Conservation (phyloP, 2,797 vertebrate species). For the Eleutherodactylus coqui region DNA sequence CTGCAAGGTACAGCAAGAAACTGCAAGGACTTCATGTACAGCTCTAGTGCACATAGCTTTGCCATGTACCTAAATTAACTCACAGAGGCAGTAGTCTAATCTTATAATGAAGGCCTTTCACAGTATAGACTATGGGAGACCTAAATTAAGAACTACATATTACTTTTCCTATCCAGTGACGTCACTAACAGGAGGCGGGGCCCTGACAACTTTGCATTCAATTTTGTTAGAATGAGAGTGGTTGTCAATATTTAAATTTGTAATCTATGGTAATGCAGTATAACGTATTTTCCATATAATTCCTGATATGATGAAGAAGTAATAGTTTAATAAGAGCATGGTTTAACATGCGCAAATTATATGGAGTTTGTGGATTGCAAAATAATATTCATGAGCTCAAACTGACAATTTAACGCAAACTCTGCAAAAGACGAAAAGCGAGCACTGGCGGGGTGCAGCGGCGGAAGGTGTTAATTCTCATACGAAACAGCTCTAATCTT, state of each 20-base stretch:
- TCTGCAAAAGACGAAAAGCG: not conserved
- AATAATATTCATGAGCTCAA: constrained; percentile 27
- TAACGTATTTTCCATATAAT: not conserved
- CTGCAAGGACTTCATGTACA: too few species aligned
- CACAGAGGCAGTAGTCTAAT: too few species aligned
- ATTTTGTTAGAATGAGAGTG: not conserved
- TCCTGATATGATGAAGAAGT: not conserved
- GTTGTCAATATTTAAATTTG: not conserved
- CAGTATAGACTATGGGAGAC: too few species aligned
- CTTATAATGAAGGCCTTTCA: too few species aligned
- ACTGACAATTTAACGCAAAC: constrained; percentile 27
- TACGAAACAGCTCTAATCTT: constrained; percentile 40
- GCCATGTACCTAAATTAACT: too few species aligned
- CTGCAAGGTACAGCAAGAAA: too few species aligned
- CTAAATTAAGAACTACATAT: too few species aligned
- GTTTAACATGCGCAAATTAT: not conserved
- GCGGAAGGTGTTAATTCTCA: constrained; percentile 34
- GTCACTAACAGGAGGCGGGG: not conserved
- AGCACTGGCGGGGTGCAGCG: not conserved
- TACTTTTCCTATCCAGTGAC: not conserved
- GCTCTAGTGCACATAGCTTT: too few species aligned
- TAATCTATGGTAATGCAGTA: not conserved
- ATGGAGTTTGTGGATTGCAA: constrained; percentile 1
- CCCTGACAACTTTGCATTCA: not conserved
- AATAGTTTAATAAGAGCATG: not conserved